phyloP scores from a whole-genome alignment of 2,797 vertebrate species.

The Muraenolepis orangiensis region DNA sequence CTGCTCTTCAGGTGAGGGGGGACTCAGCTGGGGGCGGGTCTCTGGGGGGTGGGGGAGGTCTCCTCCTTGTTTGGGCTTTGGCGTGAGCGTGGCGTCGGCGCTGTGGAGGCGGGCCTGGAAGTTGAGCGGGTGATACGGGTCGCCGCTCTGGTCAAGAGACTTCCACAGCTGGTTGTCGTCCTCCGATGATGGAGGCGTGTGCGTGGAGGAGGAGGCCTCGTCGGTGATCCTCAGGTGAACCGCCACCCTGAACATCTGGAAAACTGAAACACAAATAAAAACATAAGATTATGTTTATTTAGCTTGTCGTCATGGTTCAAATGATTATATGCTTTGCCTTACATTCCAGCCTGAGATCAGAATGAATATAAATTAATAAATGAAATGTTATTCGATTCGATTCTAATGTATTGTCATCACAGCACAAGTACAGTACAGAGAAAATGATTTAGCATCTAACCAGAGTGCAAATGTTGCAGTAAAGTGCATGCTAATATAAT shows the following conservation, averaged over 20 bases:
- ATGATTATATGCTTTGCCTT: no score
- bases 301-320: no score
- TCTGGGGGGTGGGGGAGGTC: not conserved
- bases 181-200: conserved; percentile 42
- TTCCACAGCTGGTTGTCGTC: conserved; percentile 72
- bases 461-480: no score
- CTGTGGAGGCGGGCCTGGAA: conserved; percentile 66
- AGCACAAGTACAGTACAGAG: no score
- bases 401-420: no score
- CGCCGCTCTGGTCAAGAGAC: conserved; percentile 55
- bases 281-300: not conserved
- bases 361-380: no score
- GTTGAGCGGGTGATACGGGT: conserved; percentile 77
- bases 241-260: conserved; percentile 80
- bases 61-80: not conserved
- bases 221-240: conserved; percentile 77
- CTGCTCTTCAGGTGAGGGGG: not conserved
- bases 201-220: no score
- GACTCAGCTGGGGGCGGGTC: conserved; percentile 1
- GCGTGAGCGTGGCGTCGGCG: conserved; percentile 9
- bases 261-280: conserved; percentile 61
- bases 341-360: no score
- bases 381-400: no score
- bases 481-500: no score
- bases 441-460: no score